Base-by-base conservation (phyloP, 2,888 invertebrate genomes). In the Nomada fabriciana region DNA sequence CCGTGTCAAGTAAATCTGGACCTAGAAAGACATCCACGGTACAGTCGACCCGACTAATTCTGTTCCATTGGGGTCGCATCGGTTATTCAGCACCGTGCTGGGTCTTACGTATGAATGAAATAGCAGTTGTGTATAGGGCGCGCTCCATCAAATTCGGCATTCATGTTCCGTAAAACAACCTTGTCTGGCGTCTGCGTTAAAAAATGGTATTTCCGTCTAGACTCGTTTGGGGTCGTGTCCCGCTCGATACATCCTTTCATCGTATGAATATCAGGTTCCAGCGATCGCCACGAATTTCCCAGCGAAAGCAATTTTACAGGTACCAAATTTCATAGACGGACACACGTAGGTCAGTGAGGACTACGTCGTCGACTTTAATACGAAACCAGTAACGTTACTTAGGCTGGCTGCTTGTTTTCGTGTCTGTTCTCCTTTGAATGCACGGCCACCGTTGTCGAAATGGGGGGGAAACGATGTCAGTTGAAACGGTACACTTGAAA, bases 281-380 rank as follows among this genome's bases (percentile, higher is more conserved):
- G 47, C 36, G 64, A 36, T 52, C 72, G 42, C 42, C 5, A 36
- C 76, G 76, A 84, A 77, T 76, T 83, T 80, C 80, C 59, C 55
- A 50, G 74, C 47, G 70, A 70, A 77, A 83, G 80, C 74, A 80
- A 84, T 83, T 83, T 84, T 84, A 74, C 84, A 80, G 84, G 71
- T 68, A 68, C 72, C 60, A 72, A 53, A 29, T 59, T 80, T 80
- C 70, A 36, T 80, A 64, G 36, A 36, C 7, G 36, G 36, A 79
- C 23, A 70, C 20, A 13, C 2, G 29, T 13, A n/a, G 25, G 76
- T 36, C 36, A 36, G 36, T 5, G 36, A 36, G 36, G 36, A 36
- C 29, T 2, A 5, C 36, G 36, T 42, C 25, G 4, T 7, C 50
- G 18, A 25, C 59, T 73, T 59, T 20, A 64, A 65, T 43, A 10